A percentile compares a stretch with the other conserved stretches of the same genome.
Evolutionary conservation across 2,888 invertebrate genomes (phyloP).

Genomic region (Polylopha cassiicola): DNA sequence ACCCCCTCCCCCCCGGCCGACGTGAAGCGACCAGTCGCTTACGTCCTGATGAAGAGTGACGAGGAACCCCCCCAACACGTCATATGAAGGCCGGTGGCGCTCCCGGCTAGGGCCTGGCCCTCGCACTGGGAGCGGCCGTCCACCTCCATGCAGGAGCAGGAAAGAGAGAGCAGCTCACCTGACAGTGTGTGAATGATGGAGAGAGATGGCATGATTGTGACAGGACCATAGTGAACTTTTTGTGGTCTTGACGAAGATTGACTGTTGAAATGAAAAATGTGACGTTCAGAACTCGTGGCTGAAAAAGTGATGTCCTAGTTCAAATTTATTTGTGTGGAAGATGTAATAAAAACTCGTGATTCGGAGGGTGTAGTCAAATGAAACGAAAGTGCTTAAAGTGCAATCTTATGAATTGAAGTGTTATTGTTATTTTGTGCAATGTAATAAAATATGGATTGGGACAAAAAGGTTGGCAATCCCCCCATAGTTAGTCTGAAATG

Average conservation of each 20-base stretch:
- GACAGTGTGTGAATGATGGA: conserved; percentile 53
- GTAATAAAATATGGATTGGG: conserved; percentile 23
- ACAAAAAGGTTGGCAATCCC: too few species aligned
- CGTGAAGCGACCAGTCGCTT: conserved; percentile 76
- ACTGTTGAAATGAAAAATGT: too few species aligned
- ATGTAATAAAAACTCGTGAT: background rate
- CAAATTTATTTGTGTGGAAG: background rate
- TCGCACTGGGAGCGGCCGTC: conserved; percentile 73
- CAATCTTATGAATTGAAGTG: conserved; percentile 17
- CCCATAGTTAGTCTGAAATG: too few species aligned
- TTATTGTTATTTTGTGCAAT: conserved; percentile 27
- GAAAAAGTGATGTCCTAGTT: too few species aligned
- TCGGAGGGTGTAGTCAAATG: background rate
- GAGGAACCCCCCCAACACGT: conserved; percentile 80
- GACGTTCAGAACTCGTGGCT: too few species aligned
- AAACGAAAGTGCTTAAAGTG: conserved; percentile 13
- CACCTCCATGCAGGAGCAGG: conserved; percentile 58
- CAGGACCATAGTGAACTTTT: conserved; percentile 6
- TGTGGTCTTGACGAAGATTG: too few species aligned
- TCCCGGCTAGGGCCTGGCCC: conserved; percentile 80
- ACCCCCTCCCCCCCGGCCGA: conserved; percentile 66
- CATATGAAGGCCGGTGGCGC: conserved; percentile 92
- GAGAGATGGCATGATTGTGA: conserved; percentile 21
- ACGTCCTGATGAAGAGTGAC: conserved; percentile 80
- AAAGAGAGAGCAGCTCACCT: conserved; percentile 61